phyloP scores from a whole-genome alignment of 2,797 vertebrate genomes.

The Chloroceryle amazona region DNA sequence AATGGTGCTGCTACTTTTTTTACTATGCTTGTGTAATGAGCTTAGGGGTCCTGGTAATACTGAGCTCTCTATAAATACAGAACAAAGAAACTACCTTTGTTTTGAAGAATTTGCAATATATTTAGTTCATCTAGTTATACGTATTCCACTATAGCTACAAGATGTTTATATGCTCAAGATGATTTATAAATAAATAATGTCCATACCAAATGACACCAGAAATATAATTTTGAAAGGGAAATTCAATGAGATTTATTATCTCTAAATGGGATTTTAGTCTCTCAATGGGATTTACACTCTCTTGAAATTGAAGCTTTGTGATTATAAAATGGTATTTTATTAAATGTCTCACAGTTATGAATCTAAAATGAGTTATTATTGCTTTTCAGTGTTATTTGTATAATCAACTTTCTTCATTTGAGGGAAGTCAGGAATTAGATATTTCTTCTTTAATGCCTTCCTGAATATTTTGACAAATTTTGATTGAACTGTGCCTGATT shows the following conservation, averaged over 20 bases:
- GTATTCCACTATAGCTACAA: not conserved
- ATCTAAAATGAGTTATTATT: conserved; percentile 7
- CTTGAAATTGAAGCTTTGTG: not conserved
- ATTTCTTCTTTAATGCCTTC: not conserved
- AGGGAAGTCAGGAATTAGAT: not conserved
- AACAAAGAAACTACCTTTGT: not conserved
- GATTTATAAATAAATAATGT: not conserved
- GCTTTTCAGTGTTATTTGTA: not conserved
- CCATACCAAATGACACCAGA: not conserved
- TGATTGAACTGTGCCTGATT: not conserved
- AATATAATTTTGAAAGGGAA: not conserved
- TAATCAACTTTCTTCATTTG: not conserved
- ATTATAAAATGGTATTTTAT: not conserved
- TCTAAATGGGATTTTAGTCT: not conserved
- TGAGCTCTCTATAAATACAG: not conserved
- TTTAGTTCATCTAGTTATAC: not conserved
- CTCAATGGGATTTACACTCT: not conserved
- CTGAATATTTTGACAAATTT: not conserved
- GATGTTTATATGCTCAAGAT: not conserved
- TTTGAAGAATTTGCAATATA: not conserved
- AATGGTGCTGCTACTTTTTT: not conserved
- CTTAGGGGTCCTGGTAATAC: not conserved
- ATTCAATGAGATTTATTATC: not conserved
- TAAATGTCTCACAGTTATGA: not conserved
- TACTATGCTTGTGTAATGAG: not conserved